Percentiles rank a stretch among this genome's conserved stretches.
These are phyloP conservation scores for Cheilosia impressa DNA, from an alignment of 2,888 invertebrate species.

Conservation along the genomic window DNA sequence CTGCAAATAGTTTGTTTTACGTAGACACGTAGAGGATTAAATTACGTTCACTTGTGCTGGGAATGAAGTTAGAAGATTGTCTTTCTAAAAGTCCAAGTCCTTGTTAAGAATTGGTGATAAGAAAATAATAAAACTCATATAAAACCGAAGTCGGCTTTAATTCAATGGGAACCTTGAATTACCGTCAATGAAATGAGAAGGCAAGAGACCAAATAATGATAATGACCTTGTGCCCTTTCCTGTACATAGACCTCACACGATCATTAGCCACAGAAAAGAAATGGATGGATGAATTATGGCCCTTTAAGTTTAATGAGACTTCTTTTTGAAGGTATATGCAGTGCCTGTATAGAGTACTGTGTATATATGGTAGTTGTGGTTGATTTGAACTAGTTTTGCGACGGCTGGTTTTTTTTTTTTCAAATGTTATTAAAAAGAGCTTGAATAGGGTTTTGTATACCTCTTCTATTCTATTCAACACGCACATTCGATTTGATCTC, in stretches of 20 bases:
- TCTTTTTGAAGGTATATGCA: background rate
- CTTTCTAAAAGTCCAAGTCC: slow-evolving; percentile 6
- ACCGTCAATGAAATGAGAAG: background rate
- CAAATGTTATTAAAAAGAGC: no score
- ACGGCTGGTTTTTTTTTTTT: no score
- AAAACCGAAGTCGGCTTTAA: slow-evolving; percentile 23
- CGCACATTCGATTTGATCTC: no score
- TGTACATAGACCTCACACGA: slow-evolving; percentile 60
- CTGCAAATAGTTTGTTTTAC: slow-evolving; percentile 37
- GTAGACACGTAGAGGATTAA: slow-evolving; percentile 47
- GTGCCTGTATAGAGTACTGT: background rate
- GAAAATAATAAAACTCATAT: slow-evolving; percentile 3
- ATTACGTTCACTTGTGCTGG: slow-evolving; percentile 51
- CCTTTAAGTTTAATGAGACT: background rate
- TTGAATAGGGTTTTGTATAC: no score
- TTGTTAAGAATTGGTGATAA: background rate
- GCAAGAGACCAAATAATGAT: slow-evolving; percentile 15
- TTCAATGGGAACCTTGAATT: no score
- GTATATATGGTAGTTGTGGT: no score
- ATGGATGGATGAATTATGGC: slow-evolving; percentile 10
- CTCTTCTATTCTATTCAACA: no score
- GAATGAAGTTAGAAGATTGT: slow-evolving; percentile 20
- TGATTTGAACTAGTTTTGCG: no score
- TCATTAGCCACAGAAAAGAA: slow-evolving; percentile 4
- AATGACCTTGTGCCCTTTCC: slow-evolving; percentile 54